Base-by-base conservation (phyloP, 2,113 vertebrate species). In the Numida meleagris region DNA sequence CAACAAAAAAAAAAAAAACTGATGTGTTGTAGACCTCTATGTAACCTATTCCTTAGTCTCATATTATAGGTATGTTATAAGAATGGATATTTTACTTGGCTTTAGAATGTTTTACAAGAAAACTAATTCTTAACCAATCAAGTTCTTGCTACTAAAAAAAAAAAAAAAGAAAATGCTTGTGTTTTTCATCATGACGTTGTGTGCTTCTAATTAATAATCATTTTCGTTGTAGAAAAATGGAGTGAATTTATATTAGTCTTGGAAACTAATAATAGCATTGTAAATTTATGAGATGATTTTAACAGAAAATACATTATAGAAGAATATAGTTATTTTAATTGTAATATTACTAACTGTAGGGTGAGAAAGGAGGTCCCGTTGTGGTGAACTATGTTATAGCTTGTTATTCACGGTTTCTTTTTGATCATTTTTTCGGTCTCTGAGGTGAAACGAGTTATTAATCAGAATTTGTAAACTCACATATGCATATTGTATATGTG, bases 401-500 rank as follows among this genome's bases (percentile, higher is more conserved):
- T 99, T 99, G 99, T 99, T 99, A 99, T 99, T 99, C 99, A 99
- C 99, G 97, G 98, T 99, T 99, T 99, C 98, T 99, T 99, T 98
- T 99, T 99, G 98, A 99, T 99, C 99, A 99, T 99, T 99, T 99
- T 99, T 99, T 99, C 98, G 98, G 99, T 99, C 99, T 99, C 99
- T 98, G 98, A 99, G 98, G 99, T 99, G 99, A 99, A 99, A 99
- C 97, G 98, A 99, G 98, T 99, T 99, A 99, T 99, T 99, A 99
- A 99, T 99, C 98, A 99, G 97, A 99, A 99, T 99, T 98, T 99
- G 99, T 99, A 99, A 99, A 98, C 98, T 99, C 99, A 99, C 99
- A 99, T 99, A 99, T 99, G 99, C 99, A 99, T 99, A 99, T 99
- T 99, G 99, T 99, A 99, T 99, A 99, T 99, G 99, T 99, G 99